Percentiles rank a stretch among this genome's conserved stretches.
Conservation (phyloP, 2,113 vertebrate species). For the Mus spicilegus region DNA sequence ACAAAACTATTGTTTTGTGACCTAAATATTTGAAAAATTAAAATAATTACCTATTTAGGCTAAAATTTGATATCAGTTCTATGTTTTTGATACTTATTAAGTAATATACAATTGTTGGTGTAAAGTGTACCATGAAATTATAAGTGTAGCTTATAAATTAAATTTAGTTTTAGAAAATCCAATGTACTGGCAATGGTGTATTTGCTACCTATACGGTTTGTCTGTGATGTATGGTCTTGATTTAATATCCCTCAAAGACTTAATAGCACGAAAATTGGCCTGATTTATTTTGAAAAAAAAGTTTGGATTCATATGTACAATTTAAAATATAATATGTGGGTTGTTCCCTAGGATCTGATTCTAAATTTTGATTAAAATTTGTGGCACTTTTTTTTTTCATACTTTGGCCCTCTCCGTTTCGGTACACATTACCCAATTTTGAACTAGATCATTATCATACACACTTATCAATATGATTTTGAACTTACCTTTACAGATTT, state of each 20-base stretch:
- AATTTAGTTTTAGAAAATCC: not conserved
- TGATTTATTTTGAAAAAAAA: not conserved
- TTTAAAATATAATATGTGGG: not conserved
- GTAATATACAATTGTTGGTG: not conserved
- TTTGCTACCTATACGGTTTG: not conserved
- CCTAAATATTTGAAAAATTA: slow-evolving; percentile 5
- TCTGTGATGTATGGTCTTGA: not conserved
- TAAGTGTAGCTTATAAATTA: not conserved
- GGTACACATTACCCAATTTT: slow-evolving; percentile 6
- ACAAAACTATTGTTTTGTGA: slow-evolving; percentile 7
- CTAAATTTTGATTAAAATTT: not conserved
- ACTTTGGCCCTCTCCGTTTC: not conserved
- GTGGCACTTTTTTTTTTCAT: not conserved
- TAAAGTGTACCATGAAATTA: not conserved
- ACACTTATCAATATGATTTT: slow-evolving; percentile 12
- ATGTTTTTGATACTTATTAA: not conserved
- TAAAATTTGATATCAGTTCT: not conserved
- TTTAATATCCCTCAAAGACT: not conserved
- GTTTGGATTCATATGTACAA: not conserved
- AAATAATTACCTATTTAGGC: not conserved
- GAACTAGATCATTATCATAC: not conserved
- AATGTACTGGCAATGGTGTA: not conserved
- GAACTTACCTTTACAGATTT: slow-evolving; percentile 34
- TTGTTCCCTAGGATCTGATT: not conserved
- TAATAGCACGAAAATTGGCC: not conserved